Evolutionary conservation across 2,888 invertebrate species (phyloP).

Genomic region (Mythimna loreyi): DNA sequence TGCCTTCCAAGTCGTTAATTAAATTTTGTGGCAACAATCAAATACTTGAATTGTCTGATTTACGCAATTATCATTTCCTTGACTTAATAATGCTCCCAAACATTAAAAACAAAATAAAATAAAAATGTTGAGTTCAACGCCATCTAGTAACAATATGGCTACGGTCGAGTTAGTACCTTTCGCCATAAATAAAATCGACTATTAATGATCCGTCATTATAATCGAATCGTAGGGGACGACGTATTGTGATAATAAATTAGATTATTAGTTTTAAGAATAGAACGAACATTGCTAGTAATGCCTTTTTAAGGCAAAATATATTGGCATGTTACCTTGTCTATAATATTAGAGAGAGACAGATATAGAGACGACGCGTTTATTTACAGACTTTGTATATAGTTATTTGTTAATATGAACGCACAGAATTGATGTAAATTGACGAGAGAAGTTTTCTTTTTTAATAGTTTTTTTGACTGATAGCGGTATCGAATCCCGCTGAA

Average conservation of each 20-base stretch:
- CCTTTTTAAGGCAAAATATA: slow-evolving; percentile 51
- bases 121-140: no score
- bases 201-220: slow-evolving; percentile 51
- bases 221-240: slow-evolving; percentile 70
- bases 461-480: slow-evolving; percentile 33
- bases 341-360: slow-evolving; percentile 51
- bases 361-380: slow-evolving; percentile 55
- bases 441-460: slow-evolving; percentile 33
- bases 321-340: slow-evolving; percentile 54
- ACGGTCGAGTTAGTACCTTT: neutral
- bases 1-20: no score
- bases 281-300: slow-evolving; percentile 57
- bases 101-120: no score
- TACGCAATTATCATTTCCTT: no score
- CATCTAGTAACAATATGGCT: no score
- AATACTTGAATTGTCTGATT: no score
- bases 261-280: slow-evolving; percentile 68
- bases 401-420: slow-evolving; percentile 61
- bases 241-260: slow-evolving; percentile 79
- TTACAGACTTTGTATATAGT: slow-evolving; percentile 60
- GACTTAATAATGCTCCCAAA: no score
- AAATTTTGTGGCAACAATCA: no score
- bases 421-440: slow-evolving; percentile 49
- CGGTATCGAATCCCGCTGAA: slow-evolving; percentile 8
- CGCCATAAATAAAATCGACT: slow-evolving; percentile 36